Conservation (phyloP, 1,140 invertebrate genomes). For the Tribolium madens region DNA sequence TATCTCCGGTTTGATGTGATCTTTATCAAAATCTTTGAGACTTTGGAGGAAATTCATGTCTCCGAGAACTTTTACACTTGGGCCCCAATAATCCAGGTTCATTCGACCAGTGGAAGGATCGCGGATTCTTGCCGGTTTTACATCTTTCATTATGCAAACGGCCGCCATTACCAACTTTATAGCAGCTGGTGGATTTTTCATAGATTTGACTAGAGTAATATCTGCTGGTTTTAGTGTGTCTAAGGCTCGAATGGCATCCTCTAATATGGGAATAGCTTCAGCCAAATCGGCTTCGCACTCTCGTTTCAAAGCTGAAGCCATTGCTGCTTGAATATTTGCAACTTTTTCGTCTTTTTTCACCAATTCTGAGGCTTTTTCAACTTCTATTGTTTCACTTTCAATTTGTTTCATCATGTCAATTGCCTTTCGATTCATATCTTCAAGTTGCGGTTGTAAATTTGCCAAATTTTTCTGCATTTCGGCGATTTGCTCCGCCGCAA, state of each 20-base stretch:
- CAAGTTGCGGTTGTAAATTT: conserved; percentile 86
- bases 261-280: conserved; percentile 88
- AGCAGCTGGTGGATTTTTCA: conserved; percentile 96
- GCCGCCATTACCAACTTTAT: conserved; percentile 96
- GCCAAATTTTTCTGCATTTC: conserved; percentile 89
- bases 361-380: conserved; percentile 85
- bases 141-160: conserved; percentile 87
- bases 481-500: conserved; percentile 79
- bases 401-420: conserved; percentile 87
- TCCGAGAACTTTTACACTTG: conserved; percentile 89
- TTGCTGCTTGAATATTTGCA: conserved; percentile 90
- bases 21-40: conserved; percentile 92
- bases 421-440: conserved; percentile 85
- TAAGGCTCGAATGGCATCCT: conserved; percentile 85
- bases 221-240: conserved; percentile 95
- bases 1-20: conserved; percentile 83
- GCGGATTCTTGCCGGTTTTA: conserved; percentile 85
- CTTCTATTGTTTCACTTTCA: conserved; percentile 87
- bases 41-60: conserved; percentile 90
- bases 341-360: conserved; percentile 91
- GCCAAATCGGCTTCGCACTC: conserved; percentile 94
- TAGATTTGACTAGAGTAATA: conserved; percentile 95
- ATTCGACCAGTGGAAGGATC: conserved; percentile 84
- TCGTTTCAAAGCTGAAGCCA: conserved; percentile 83
- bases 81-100: conserved; percentile 91